Base-by-base conservation (phyloP, 2,797 vertebrate species). In the Acestrorhynchus altus region DNA sequence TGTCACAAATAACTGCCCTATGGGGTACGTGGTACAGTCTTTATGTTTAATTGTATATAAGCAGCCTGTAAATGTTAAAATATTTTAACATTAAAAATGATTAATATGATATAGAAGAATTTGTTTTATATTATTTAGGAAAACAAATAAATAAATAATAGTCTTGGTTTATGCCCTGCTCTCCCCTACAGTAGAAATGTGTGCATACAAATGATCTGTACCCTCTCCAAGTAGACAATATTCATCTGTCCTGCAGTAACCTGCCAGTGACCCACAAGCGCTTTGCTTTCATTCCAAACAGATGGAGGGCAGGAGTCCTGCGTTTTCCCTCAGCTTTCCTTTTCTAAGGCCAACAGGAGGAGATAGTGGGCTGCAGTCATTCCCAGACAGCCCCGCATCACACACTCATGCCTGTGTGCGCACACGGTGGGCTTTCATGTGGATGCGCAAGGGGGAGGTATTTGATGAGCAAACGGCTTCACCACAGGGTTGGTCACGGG, bases 371-470 rank as follows among this genome's bases (percentile, higher is more conserved):
- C 82, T 86, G 80, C 81, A 79, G 79, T 81, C 81, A 79, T 71
- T 87, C 66, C 63, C 86, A 86, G 86, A 87, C 86, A 86, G 81
- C 77, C 57, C 83, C 83, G 83, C 86, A 90, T 90, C 69, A 74
- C 64, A 51, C 64, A 74, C 76, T 76, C 51, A 42, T 67, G 52
- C 69, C 47, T 70, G 49, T 22, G 39, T 35, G 56, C 64, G 57
- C 64, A 68, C 74, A 67, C 44, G 46, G 26, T 35, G 81, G 46
- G 77, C 77, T 78, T 86, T 81, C 10, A 84, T 82, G 61, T 81
- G 44, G 44, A 35, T 3, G 52, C 39, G 40, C 54, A 20, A 76
- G 35, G 54, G 73, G 46, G 35, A 79, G 64, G 69, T 66, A 67
- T 80, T 76, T 83, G 79, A 83, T 81, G 77, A 79, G 77, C 70